Evolutionary conservation across 2,797 vertebrate genomes (phyloP).

Genomic region (Scolopax rusticola): DNA sequence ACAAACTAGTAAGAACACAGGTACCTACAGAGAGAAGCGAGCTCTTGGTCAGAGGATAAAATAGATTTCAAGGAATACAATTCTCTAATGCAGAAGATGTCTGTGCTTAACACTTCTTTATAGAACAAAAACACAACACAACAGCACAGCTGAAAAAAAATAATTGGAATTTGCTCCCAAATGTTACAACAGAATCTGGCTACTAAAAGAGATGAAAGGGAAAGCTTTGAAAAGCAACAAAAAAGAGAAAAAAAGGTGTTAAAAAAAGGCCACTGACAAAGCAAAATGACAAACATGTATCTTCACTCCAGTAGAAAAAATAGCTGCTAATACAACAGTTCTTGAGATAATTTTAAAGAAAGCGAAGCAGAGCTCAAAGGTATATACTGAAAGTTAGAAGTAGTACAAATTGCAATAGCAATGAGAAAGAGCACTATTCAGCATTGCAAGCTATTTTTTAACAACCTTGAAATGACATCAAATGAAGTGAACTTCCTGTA

Average conservation of each 20-base stretch:
- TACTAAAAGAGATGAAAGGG: neutral
- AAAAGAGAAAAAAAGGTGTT: neutral
- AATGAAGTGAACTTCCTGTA: constrained; percentile 1
- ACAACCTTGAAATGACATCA: constrained; percentile 49
- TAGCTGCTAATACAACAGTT: neutral
- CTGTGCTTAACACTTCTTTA: neutral
- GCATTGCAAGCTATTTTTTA: constrained; percentile 24
- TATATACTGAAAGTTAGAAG: constrained; percentile 11
- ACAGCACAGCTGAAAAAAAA: neutral
- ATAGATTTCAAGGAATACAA: neutral
- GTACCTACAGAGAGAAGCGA: neutral
- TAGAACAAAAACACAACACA: neutral
- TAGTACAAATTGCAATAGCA: neutral
- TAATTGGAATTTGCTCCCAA: neutral
- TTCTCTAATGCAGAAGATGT: neutral
- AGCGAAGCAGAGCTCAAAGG: neutral
- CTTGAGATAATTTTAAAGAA: constrained; percentile 26
- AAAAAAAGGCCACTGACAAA: neutral
- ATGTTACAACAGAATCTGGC: neutral
- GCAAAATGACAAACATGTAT: neutral
- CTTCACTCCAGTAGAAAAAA: constrained; percentile 1
- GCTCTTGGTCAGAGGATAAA: neutral
- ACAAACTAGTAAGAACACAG: neutral
- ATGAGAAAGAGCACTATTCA: constrained; percentile 10
- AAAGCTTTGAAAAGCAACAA: constrained; percentile 16